Conservation (phyloP, 1,140 invertebrate species). For the Lysiphlebus fabarum region DNA sequence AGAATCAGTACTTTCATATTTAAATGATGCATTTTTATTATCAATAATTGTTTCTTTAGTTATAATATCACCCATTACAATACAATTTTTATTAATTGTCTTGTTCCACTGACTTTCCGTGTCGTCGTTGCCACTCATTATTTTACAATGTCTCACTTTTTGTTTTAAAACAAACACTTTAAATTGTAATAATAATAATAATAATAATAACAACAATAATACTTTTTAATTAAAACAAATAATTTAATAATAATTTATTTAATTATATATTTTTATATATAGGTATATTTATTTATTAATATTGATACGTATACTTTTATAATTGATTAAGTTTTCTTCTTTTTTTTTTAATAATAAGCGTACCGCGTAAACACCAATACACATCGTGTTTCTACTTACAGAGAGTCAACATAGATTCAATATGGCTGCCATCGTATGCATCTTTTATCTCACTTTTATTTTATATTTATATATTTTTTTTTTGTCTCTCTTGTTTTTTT, state of each 20-base stretch:
- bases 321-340: conserved; percentile 6
- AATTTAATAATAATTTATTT: conserved; percentile 17
- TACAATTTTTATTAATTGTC: conserved; percentile 27
- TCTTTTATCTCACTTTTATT: neutral
- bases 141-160: neutral
- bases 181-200: no score
- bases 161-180: conserved; percentile 10
- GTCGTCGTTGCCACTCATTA: conserved; percentile 37
- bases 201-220: conserved; percentile 8
- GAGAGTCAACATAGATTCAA: conserved; percentile 38
- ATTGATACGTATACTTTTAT: conserved; percentile 30
- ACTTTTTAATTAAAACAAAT: conserved; percentile 22
- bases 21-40: neutral
- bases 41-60: conserved; percentile 39
- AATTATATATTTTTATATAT: no score
- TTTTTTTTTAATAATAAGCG: conserved; percentile 6
- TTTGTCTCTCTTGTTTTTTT: no score
- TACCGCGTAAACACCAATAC: conserved; percentile 37
- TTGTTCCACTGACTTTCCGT: conserved; percentile 33
- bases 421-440: conserved; percentile 38
- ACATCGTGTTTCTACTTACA: conserved; percentile 25
- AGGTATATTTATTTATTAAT: conserved; percentile 12
- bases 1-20: conserved; percentile 14
- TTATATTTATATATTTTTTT: no score
- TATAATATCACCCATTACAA: conserved; percentile 44